Evolutionary conservation across 2,113 vertebrate genomes (phyloP), one percentile per base, ranked within the genome.

Genomic region (Neoarius graeffei): DNA sequence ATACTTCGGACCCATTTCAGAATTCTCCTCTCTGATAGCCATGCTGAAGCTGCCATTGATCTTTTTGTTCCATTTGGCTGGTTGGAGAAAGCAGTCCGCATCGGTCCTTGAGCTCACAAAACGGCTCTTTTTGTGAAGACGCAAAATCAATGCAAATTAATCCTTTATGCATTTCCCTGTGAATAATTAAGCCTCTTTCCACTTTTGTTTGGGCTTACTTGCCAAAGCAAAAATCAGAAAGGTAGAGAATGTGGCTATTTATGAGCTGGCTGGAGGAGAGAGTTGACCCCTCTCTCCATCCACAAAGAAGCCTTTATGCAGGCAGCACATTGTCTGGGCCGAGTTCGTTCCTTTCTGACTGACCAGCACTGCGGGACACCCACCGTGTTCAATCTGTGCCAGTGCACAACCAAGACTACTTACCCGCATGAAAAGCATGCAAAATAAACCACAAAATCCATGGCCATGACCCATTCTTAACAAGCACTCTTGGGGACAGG

Each of bases 91-190:
- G 92, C 89, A 85, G 93, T 90, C 89, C 91, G 87, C 92, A 90
- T 80, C 88, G 60, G 87, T 89, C 91, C 77, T 82, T 90, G 74
- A 88, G 89, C 89, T 85, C 91, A 94, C 93, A 94, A 95, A 95
- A 93, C 89, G 56, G 91, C 92, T 92, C 64, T 93, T 91, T 94
- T 95, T 95, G 94, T 95, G 60, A 85, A 71, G 54, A 87, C 87
- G 92, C 88, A 88, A 95, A 95, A 95, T 96, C 94, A 93, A 96
- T 96, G 95, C 94, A 96, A 96, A 96, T 95, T 87, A 94, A 94
- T 94, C 95, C 93, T 95, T 96, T 96, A 93, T 95, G 90, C 93
- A 90, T 94, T 95, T 94, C 91, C 88, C 91, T 93, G 93, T 95
- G 95, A 95, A 95, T 95, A 95, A 94, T 94, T 94, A 82, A 92